Evolutionary conservation across 2,113 vertebrate genomes (phyloP), one percentile per base, ranked within the genome.

Genomic region (Xiphophorus hellerii): DNA sequence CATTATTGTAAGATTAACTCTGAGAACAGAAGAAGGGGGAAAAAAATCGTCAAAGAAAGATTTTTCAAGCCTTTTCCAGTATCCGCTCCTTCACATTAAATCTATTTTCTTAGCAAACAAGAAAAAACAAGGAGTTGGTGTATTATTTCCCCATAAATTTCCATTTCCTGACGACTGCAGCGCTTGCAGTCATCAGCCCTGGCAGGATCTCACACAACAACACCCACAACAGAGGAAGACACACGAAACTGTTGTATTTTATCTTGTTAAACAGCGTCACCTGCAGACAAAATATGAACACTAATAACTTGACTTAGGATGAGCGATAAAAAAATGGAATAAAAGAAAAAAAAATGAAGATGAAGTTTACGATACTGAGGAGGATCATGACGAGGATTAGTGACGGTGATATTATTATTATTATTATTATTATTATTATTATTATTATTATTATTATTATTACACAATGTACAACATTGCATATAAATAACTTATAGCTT

Each of bases 191-290:
- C 1, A 35, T 10, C 51, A 17, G 22, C 3, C 0, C 0, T 27
- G 1, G n/a, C 25, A 7, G n/a, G 14, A 39, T 27, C 65, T 27
- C 1, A 9, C 0, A 1, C 7, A 66, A 27, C 37, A 12, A 5
- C 44, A 25, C 4, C 11, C 29, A 30, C 3, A 30, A 3, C 1
- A 42, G 22, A 51, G 2, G 20, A 12, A 31, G n/a, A 14, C 14
- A 10, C 39, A 9, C 14, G 10, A 35, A 28, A 39, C 66, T 51
- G 31, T n/a, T 2, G 14, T 35, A 28, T 3, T 39, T 17, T n/a
- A 33, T 11, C 33, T 35, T 33, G 35, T 58, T 74, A 25, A 76
- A 69, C 66, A 76, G 74, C 66, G 74, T 76, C 74, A 12, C 74
- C 62, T 33, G 62, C 66, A 76, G 74, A 69, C 29, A 35, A 44